These are phyloP conservation scores for Strigamia transsilvanica DNA, from an alignment of 2,888 invertebrate genomes.

Conservation along the genomic window DNA sequence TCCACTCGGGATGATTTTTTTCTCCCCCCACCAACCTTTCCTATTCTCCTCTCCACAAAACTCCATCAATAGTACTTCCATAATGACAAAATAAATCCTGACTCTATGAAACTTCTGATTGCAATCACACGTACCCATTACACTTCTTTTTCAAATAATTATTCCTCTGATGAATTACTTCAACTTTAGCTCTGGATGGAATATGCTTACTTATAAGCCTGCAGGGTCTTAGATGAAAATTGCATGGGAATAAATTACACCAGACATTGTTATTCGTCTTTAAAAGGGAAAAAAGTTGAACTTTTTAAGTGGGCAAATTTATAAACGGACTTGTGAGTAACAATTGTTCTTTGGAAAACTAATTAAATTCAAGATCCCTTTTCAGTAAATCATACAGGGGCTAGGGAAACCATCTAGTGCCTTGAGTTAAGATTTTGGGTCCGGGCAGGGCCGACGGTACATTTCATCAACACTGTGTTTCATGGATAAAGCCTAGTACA, in stretches of 20 bases:
- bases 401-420: background rate
- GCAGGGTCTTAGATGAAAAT: conserved; percentile 22
- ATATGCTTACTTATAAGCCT: conserved; percentile 32
- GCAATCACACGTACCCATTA: conserved; percentile 42
- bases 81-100: conserved; percentile 43
- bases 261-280: conserved; percentile 35
- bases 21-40: background rate
- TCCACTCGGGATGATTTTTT: conserved; percentile 32
- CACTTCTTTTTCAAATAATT: conserved; percentile 12
- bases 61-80: conserved; percentile 39
- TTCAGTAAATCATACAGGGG: too few relatives aligned
- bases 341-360: too few relatives aligned
- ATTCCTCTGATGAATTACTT: conserved; percentile 37
- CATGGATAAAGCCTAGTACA: too few relatives aligned
- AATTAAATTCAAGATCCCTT: too few relatives aligned
- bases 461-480: too few relatives aligned
- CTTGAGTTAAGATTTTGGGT: too few relatives aligned
- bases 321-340: background rate
- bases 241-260: conserved; percentile 27
- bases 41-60: background rate
- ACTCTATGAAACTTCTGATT: conserved; percentile 35
- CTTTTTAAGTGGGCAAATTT: background rate
- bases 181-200: conserved; percentile 37
- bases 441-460: too few relatives aligned
- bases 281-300: background rate